These are phyloP conservation scores for Palythoa grandiflora DNA, from an alignment of 92 coral and sea anemone species.

Conservation along the genomic window DNA sequence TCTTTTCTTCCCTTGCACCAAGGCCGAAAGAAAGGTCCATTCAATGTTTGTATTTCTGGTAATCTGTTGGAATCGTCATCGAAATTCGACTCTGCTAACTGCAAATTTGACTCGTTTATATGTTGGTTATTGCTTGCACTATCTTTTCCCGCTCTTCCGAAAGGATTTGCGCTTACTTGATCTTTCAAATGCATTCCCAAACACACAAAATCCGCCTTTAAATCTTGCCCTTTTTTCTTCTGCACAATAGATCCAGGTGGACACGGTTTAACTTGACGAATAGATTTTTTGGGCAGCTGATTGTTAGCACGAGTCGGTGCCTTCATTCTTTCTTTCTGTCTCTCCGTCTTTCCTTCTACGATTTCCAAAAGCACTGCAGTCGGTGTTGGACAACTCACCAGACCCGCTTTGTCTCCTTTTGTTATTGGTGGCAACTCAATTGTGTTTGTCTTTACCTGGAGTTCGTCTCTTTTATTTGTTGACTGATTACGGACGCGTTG, in stretches of 20 bases:
- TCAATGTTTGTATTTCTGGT: background rate
- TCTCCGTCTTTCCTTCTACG: background rate
- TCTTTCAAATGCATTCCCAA: too few relatives aligned
- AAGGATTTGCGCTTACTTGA: background rate
- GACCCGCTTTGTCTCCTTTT: constrained; percentile 24
- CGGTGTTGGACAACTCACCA: constrained; percentile 22
- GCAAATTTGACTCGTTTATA: background rate
- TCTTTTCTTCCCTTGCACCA: constrained; percentile 59
- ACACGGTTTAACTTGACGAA: too few relatives aligned
- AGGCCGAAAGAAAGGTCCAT: constrained; percentile 14
- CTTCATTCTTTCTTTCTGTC: too few relatives aligned
- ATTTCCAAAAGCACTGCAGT: constrained; percentile 8
- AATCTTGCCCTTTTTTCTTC: too few relatives aligned
- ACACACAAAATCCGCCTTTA: too few relatives aligned
- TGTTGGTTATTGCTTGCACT: background rate
- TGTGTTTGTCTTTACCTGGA: constrained; percentile 45
- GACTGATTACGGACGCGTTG: background rate
- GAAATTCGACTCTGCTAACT: background rate
- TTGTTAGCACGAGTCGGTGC: background rate
- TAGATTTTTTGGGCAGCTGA: too few relatives aligned
- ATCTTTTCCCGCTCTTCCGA: background rate
- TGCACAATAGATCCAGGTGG: too few relatives aligned
- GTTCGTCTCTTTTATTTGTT: constrained; percentile 23
- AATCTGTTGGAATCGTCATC: background rate
- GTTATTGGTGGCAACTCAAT: constrained; percentile 48